Conservation (phyloP, 1,140 invertebrate genomes). For the Zeugodacus cucurbitae region DNA sequence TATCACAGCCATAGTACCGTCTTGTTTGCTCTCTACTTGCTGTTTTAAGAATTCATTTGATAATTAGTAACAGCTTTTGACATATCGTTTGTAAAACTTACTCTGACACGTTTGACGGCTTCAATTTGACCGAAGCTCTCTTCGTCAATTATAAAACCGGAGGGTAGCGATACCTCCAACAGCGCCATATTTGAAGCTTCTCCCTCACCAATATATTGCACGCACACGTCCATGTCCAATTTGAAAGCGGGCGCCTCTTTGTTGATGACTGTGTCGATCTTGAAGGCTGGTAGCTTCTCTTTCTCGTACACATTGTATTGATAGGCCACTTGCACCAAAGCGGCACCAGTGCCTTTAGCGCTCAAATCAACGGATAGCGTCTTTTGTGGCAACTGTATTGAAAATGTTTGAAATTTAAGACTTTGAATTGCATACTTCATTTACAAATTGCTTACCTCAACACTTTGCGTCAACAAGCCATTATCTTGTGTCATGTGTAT, state of each 20-base stretch:
- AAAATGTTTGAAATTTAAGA: not conserved
- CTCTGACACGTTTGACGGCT: slow-evolving; percentile 54
- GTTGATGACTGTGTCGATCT: slow-evolving; percentile 79
- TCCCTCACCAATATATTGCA: slow-evolving; percentile 62
- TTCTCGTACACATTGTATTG: slow-evolving; percentile 82
- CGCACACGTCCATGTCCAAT: slow-evolving; percentile 79
- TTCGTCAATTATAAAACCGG: slow-evolving; percentile 76
- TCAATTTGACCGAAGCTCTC: slow-evolving; percentile 56
- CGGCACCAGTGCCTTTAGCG: slow-evolving; percentile 78
- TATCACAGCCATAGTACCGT: slow-evolving; percentile 80
- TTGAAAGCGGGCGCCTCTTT: slow-evolving; percentile 74
- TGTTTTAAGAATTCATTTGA: slow-evolving; percentile 18
- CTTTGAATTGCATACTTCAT: not conserved
- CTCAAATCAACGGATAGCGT: slow-evolving; percentile 68
- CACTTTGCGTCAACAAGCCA: slow-evolving; percentile 61
- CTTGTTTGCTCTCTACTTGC: slow-evolving; percentile 81
- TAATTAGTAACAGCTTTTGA: not conserved
- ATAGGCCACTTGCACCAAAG: slow-evolving; percentile 79
- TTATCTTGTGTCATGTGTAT: slow-evolving; percentile 59
- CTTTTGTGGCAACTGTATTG: slow-evolving; percentile 29
- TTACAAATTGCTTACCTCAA: slow-evolving; percentile 49
- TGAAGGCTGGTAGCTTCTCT: slow-evolving; percentile 79
- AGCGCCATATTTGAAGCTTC: slow-evolving; percentile 86
- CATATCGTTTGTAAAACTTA: slow-evolving; percentile 43
- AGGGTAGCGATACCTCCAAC: slow-evolving; percentile 86